A percentile compares a stretch with the other conserved stretches of the same genome.
Evolutionary conservation across 2,113 vertebrate species (phyloP).

Genomic region (Pteropus alecto): DNA sequence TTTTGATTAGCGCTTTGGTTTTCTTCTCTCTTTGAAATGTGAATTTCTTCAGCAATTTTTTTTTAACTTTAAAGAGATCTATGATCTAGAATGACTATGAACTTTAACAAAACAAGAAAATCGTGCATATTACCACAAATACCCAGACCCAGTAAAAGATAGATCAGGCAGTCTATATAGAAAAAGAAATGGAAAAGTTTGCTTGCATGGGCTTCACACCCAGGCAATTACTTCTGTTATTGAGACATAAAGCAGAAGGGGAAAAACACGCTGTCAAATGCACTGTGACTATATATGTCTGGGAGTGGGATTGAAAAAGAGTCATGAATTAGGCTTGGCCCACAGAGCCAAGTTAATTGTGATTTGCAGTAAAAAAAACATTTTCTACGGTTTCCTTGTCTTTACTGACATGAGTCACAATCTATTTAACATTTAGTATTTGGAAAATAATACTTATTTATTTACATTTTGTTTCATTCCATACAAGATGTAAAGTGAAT

Average conservation of each 20-base stretch:
- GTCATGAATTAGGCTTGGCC: neutral
- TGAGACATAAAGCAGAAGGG: neutral
- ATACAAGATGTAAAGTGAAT: neutral
- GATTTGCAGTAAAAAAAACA: neutral
- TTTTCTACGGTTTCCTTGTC: neutral
- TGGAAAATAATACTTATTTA: neutral
- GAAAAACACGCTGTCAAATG: neutral
- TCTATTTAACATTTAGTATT: neutral
- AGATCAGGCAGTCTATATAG: neutral
- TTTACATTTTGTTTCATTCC: neutral
- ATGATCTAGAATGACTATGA: neutral
- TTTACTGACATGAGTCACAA: neutral
- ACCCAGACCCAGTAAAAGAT: neutral
- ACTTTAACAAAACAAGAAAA: neutral
- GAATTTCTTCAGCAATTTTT: neutral
- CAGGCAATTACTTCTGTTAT: neutral
- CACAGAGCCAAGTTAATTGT: neutral
- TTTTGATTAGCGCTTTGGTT: neutral
- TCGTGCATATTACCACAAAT: neutral
- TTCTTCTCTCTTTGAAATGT: neutral
- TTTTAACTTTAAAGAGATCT: neutral
- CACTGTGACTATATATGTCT: neutral
- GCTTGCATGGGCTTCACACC: neutral
- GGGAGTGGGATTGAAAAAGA: neutral
- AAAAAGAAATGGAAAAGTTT: neutral